Base-by-base conservation (phyloP, 2,797 vertebrate genomes). In the Selene dorsalis region DNA sequence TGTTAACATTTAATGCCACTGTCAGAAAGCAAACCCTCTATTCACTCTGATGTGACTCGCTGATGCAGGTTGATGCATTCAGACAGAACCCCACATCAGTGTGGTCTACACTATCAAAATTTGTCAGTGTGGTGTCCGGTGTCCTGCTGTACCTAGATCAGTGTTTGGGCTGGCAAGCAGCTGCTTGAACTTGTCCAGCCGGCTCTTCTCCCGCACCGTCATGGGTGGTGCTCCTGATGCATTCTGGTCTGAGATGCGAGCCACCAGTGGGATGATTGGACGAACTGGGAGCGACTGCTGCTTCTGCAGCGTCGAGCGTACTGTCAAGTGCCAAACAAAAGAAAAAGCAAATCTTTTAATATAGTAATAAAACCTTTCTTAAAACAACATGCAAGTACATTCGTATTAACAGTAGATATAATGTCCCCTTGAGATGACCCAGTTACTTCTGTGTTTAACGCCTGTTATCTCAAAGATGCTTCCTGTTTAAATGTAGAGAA, bases 171-270 rank as follows among this genome's bases (percentile, higher is more conserved):
- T 97, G 58, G 96, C 94, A 38, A 99, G 96, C 73, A 99, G 95
- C 86, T 97, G 96, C 70, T 94, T 96, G 88, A 99, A 99, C 79
- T 98, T 99, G 85, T 99, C 98, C 80, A 98, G 93, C 13, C 98
- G 96, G 2, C 94, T 98, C 90, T 98, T 99, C 91, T 99, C 98
- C 59, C 98, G 93, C 81, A 99, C 95, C 0, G 96, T 97, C 97
- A 99, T 98, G 4, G 96, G 97, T 0, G 97, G 98, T 0, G 97
- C 97, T 30, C 98, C 98, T 0, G 98, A 99, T 3, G 97, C 96
- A 0, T 99, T 99, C 94, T 99, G 98, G 94, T 99, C 98, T 0
- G 98, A 98, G 90, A 99, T 99, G 3, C 98, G 96, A 75, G 98
- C 98, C 6, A 99, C 96, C 0, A 99, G 95, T 0, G 98, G 98